These are phyloP conservation scores for Copidosoma floridanum DNA, from an alignment of 1,140 invertebrate species.

Conservation along the genomic window DNA sequence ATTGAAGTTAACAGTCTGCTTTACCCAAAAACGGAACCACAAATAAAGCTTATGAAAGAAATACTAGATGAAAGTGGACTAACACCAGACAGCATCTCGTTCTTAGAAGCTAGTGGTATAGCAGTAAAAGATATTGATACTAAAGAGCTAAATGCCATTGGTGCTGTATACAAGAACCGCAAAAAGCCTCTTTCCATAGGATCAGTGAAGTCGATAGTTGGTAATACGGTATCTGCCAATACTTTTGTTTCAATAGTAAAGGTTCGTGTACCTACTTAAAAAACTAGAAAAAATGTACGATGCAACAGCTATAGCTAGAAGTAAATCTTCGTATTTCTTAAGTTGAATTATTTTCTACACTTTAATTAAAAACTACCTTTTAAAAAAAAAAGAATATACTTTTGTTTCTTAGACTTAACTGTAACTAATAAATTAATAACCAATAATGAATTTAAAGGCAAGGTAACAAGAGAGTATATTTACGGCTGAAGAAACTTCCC, in stretches of 20 bases:
- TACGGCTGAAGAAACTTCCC: too few species aligned
- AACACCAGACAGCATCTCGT: conserved; percentile 33
- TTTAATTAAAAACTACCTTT: too few species aligned
- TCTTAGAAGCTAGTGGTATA: conserved; percentile 40
- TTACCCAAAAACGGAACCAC: conserved; percentile 39
- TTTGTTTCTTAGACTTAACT: too few species aligned
- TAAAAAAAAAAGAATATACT: too few species aligned
- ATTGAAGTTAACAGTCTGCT: conserved; percentile 57
- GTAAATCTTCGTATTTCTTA: too few species aligned
- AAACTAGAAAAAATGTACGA: too few species aligned
- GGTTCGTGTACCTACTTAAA: too few species aligned
- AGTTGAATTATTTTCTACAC: too few species aligned
- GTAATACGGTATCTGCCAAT: conserved; percentile 72
- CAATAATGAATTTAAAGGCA: too few species aligned
- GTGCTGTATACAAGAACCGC: conserved; percentile 73
- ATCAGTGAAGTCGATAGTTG: conserved; percentile 76
- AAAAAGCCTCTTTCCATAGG: conserved; percentile 68
- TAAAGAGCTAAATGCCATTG: conserved; percentile 79
- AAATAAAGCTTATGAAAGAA: conserved; percentile 23
- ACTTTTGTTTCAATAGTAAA: conserved; percentile 63
- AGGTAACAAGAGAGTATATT: too few species aligned
- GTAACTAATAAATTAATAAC: too few species aligned
- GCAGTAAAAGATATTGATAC: conserved; percentile 71
- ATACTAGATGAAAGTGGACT: conserved; percentile 23
- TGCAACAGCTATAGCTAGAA: too few species aligned